Base-by-base conservation (phyloP, 2,888 invertebrate species). In the Dysmachus trigonus region DNA sequence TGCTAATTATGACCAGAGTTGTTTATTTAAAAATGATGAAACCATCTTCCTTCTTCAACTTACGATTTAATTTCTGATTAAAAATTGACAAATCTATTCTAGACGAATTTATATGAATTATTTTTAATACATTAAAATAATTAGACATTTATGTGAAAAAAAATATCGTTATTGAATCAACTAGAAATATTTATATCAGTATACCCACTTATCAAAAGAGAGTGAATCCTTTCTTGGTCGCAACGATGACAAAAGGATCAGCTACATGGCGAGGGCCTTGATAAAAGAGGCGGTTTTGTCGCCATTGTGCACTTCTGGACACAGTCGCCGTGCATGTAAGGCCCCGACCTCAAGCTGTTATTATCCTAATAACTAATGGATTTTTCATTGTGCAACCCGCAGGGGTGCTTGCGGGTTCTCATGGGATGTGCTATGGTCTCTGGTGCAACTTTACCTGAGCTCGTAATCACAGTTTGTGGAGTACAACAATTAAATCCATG, bases 361-460 rank as follows among this genome's bases (percentile, higher is more conserved):
- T 86, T 86, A 85, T 79, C 84, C 77, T 84, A 85, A 84, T 84
- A 84, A 77, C 79, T 86, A 86, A 86, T 86, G 86, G 84, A 86
- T 86, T 86, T 79, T 77, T 62, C 86, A 76, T 84, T 84, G 84
- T 77, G 79, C 84, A 73, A 47, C 47, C 72, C 73, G 31, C 84
- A 73, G 79, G 38, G 86, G 72, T 79, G 71, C 53, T 71, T 38
- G 15, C 8, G 8, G 15, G 73, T 30, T 31, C 73, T 31, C 73
- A 73, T 73, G 18, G 35, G 73, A 73, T 73, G 27, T 22, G 62
- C 62, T 22, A 8, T 62, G 62, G 62, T 62, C 62, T 18, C 62
- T 8, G 62, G 62, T 18, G 22, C 27, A 8, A 62, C 22, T 27
- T 62, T 62, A 62, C 62, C 62, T 62, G 62, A 62, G 27, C 27